phyloP scores from a whole-genome alignment of 1,140 invertebrate genomes.

The Triops cancriformis region DNA sequence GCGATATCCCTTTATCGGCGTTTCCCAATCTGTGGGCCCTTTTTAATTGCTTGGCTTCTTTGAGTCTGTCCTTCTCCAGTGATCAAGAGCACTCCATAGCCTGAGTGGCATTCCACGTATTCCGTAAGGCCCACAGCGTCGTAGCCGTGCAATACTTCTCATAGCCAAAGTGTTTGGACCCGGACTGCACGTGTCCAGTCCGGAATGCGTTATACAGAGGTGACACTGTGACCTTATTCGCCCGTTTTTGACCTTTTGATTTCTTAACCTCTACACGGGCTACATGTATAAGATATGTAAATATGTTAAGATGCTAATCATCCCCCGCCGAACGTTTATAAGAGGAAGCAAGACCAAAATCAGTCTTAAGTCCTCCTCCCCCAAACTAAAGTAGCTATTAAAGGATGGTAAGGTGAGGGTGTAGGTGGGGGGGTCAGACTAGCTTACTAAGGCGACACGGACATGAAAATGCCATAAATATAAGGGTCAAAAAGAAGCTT shows the following conservation, averaged over 20 bases:
- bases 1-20: background rate
- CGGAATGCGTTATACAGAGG: background rate
- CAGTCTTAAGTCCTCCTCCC: background rate
- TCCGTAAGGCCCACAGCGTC: background rate
- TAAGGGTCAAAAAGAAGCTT: slow-evolving; percentile 10
- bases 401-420: background rate
- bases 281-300: background rate
- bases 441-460: background rate
- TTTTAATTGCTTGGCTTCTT: background rate
- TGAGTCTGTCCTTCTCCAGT: background rate
- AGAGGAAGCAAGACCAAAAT: background rate
- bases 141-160: background rate
- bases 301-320: background rate
- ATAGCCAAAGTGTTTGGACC: background rate
- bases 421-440: no score
- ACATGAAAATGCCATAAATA: slow-evolving; percentile 11
- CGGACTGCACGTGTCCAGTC: background rate
- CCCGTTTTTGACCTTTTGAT: background rate
- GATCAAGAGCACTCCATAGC: background rate
- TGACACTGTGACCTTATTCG: background rate
- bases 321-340: background rate
- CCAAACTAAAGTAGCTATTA: background rate
- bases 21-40: background rate
- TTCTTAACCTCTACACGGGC: background rate
- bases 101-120: background rate